Base-by-base conservation (phyloP, 2,888 invertebrate species). In the Pristionchus exspectatus region DNA sequence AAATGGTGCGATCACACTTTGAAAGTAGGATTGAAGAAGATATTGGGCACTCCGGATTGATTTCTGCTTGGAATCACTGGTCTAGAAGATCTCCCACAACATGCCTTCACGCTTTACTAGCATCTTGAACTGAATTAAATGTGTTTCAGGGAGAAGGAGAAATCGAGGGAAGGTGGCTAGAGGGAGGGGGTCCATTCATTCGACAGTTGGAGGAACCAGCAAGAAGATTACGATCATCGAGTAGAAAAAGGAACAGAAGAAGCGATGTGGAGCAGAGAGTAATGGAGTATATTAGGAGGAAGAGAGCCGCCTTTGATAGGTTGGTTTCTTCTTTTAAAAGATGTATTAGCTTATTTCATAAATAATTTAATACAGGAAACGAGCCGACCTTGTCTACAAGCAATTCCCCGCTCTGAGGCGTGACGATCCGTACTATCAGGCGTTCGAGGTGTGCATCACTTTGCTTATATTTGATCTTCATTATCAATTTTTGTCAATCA, bases 401-500 rank as follows among this genome's bases (percentile, higher is more conserved):
- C 89, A 94, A 69, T 95, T 95, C 89, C 95, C 95, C 7, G 91
- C 92, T 1, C 91, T 95, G 14, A 91, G 92, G 30, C 92, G 95
- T 18, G 93, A 94, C 83, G 94, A 95, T 91, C 93, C 94, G 0
- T 95, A 92, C 91, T 94, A 94, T 87, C 95, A 95, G 89, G 89
- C 92, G 7, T 95, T 95, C 87, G 88, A 91, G 0, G 90, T 92
- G 38, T n/a, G n/a, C n/a, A n/a, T n/a, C n/a, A n/a, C n/a, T n/a
- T n/a, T n/a, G n/a, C n/a, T n/a, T n/a, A n/a, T n/a, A n/a, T n/a
- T n/a, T n/a, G n/a, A n/a, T n/a, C n/a, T n/a, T n/a, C n/a, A n/a
- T n/a, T n/a, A n/a, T n/a, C n/a, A n/a, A n/a, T n/a, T n/a, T n/a
- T n/a, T n/a, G n/a, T n/a, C n/a, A n/a, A n/a, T n/a, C n/a, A n/a